Evolutionary conservation across 2,113 vertebrate species (phyloP).

Genomic region (Geothlypis trichas): DNA sequence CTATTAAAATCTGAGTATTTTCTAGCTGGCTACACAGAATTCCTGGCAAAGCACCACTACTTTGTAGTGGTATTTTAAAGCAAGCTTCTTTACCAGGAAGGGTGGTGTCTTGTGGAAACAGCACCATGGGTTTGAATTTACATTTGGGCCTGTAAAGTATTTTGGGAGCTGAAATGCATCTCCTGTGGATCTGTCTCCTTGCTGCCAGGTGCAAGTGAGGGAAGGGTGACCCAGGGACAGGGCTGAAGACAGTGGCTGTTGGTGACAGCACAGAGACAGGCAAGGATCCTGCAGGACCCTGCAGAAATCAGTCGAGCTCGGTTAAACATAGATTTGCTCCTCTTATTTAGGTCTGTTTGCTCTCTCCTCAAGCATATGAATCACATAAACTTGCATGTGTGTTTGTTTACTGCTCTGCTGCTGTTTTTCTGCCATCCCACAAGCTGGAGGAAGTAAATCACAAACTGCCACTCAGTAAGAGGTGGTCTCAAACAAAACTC

Average conservation of each 20-base stretch:
- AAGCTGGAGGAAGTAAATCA: neutral
- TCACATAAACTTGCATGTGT: neutral
- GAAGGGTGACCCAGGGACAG: neutral
- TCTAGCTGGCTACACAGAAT: neutral
- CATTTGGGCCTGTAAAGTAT: neutral
- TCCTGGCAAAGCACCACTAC: neutral
- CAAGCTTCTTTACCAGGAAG: neutral
- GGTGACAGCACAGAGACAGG: neutral
- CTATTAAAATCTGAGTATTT: neutral
- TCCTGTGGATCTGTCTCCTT: neutral
- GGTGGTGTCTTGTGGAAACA: neutral
- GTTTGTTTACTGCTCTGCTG: neutral
- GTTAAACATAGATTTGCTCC: rapidly evolving
- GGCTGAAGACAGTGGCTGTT: neutral
- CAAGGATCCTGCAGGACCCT: neutral
- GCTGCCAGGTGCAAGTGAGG: neutral
- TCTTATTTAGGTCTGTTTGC: neutral
- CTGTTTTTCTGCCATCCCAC: neutral
- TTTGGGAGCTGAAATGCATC: neutral
- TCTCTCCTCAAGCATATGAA: neutral
- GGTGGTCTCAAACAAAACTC: neutral
- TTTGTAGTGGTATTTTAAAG: neutral
- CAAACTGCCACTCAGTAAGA: neutral
- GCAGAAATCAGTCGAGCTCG: neutral
- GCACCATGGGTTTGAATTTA: neutral